phyloP scores from a whole-genome alignment of 1,140 invertebrate genomes.

The Drosophila fuyamai region DNA sequence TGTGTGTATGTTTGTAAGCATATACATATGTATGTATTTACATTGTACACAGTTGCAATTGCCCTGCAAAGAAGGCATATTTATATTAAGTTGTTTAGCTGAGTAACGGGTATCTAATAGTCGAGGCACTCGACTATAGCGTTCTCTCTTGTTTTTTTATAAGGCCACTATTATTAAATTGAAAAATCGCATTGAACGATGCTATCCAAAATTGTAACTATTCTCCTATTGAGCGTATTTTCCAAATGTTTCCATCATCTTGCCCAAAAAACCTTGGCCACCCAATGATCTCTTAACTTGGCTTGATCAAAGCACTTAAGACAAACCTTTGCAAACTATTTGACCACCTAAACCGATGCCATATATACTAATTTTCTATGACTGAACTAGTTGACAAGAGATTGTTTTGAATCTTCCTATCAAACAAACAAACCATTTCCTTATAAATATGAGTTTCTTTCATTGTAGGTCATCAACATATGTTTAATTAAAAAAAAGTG shows the following conservation, averaged over 20 bases:
- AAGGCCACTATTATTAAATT: slow-evolving; percentile 23
- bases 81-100: too few species aligned
- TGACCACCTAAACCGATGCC: slow-evolving; percentile 28
- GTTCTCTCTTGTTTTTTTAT: too few species aligned
- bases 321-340: slow-evolving; percentile 18
- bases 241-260: slow-evolving; percentile 2
- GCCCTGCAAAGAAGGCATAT: too few species aligned
- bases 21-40: too few species aligned
- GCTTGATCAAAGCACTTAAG: slow-evolving; percentile 14
- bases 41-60: too few species aligned
- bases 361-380: slow-evolving; percentile 45
- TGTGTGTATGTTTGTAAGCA: too few species aligned
- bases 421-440: slow-evolving; percentile 6
- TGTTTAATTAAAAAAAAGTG: too few species aligned
- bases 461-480: too few species aligned
- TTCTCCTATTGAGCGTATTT: slow-evolving; percentile 25
- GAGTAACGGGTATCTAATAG: too few species aligned
- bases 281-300: slow-evolving; percentile 42
- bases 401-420: slow-evolving; percentile 29
- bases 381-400: slow-evolving; percentile 50
- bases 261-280: slow-evolving; percentile 10
- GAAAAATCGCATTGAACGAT: slow-evolving; percentile 14
- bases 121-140: too few species aligned
- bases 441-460: too few species aligned
- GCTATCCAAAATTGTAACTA: slow-evolving; percentile 37